A percentile compares a stretch with the other conserved stretches of the same genome.
Evolutionary conservation across 2,888 invertebrate species (phyloP).

Genomic region (Brenthis daphne): DNA sequence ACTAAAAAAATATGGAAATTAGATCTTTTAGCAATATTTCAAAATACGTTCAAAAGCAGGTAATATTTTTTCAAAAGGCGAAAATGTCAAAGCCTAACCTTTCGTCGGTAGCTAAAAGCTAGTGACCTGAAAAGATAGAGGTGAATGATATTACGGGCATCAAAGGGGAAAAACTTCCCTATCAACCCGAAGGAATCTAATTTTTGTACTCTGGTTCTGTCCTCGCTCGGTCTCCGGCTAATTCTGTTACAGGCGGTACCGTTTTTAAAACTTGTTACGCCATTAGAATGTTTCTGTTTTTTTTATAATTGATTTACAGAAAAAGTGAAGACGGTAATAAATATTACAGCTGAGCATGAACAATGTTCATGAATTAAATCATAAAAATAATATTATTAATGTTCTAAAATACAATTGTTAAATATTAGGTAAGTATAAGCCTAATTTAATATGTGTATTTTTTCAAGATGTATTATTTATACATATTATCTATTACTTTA

Average conservation of each 20-base stretch:
- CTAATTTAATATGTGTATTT: too few species aligned
- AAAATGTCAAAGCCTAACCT: conserved; percentile 1
- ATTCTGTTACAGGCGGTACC: conserved; percentile 51
- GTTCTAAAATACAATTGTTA: too few species aligned
- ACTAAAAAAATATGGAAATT: background rate
- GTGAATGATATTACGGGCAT: conserved; percentile 61
- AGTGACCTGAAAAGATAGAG: conserved; percentile 50
- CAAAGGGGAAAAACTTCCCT: conserved; percentile 62
- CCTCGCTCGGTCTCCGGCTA: conserved; percentile 47
- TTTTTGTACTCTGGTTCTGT: conserved; percentile 66
- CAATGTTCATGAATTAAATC: background rate
- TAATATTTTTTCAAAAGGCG: background rate
- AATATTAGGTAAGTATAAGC: too few species aligned
- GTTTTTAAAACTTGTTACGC: conserved; percentile 62
- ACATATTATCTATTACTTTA: too few species aligned
- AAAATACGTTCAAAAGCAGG: background rate
- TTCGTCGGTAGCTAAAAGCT: conserved; percentile 43
- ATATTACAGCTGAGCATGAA: background rate
- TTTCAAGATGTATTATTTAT: too few species aligned
- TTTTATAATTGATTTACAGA: conserved; percentile 45
- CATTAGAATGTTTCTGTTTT: conserved; percentile 48
- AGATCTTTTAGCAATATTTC: background rate
- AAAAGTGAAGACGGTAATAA: background rate
- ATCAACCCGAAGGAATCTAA: conserved; percentile 61
- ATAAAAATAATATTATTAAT: too few species aligned